These are phyloP conservation scores for Priocnemis perturbator DNA, from an alignment of 2,888 invertebrate genomes.

Conservation along the genomic window DNA sequence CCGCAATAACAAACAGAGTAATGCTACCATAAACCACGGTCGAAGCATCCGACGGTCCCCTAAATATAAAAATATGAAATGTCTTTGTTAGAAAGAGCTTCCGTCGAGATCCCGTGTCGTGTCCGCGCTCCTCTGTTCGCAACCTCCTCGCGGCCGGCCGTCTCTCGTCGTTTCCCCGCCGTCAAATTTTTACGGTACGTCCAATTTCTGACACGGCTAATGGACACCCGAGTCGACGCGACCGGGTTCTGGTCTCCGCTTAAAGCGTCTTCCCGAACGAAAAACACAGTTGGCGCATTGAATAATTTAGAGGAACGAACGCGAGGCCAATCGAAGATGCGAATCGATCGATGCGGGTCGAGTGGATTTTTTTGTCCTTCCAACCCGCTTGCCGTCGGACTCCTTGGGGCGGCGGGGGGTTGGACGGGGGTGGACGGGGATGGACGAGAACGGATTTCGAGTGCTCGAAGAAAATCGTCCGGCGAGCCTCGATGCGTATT, in stretches of 20 bases:
- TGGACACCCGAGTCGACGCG: slow-evolving; percentile 53
- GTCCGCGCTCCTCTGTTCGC: slow-evolving; percentile 11
- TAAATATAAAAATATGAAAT: slow-evolving; percentile 44
- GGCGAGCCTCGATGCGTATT: slow-evolving; percentile 13
- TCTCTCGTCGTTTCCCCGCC: slow-evolving; percentile 48
- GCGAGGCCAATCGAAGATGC: slow-evolving; percentile 7
- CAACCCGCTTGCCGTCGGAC: background rate
- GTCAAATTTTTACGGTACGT: slow-evolving; percentile 56
- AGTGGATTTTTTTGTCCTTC: background rate
- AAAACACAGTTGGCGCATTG: slow-evolving; percentile 16
- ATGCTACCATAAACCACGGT: slow-evolving; percentile 32
- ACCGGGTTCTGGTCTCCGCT: slow-evolving; percentile 37
- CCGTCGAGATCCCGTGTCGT: slow-evolving; percentile 19
- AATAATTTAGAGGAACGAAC: no score
- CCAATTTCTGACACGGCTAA: slow-evolving; percentile 57
- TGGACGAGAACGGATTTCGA: slow-evolving; percentile 19
- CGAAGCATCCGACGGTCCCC: background rate
- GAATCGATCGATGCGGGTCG: background rate
- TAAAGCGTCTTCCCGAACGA: slow-evolving; percentile 27
- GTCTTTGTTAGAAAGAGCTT: slow-evolving; percentile 36
- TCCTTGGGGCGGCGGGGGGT: no score
- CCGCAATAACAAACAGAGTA: slow-evolving; percentile 44
- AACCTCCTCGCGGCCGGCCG: slow-evolving; percentile 21
- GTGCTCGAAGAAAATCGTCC: slow-evolving; percentile 18
- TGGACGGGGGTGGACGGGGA: background rate